Evolutionary conservation across 2,113 vertebrate species (phyloP), one percentile per base, ranked within the genome.

Genomic region (Crocuta crocuta): DNA sequence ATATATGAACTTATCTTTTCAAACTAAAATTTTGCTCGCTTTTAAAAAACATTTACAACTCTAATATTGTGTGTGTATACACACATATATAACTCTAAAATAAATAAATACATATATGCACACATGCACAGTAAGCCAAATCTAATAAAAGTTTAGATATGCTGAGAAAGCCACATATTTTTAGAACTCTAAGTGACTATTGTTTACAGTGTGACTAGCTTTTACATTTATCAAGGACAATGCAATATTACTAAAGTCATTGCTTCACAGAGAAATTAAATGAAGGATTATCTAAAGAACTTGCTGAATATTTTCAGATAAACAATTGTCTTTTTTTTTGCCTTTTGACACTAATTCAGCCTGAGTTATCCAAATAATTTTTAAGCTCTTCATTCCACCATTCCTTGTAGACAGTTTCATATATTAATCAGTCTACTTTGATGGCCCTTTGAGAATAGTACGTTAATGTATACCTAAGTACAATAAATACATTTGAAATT

Each of bases 391-490:
- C 23, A 48, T 78, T 35, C 33, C 83, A 21, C 35, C 21, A 19
- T 66, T 76, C 11, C 24, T 78, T 76, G 8, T 3, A 84, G 33
- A 85, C 0, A 85, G 12, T 21, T 35, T 97, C 53, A 11, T 74
- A 68, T 79, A 86, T 87, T 61, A 92, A 70, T 88, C 24, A 97
- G 43, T 87, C 84, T 78, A 58, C 74, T 87, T 74, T 94, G 95
- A 66, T 73, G 16, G 21, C 58, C 45, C 43, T 94, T 74, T 45
- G 24, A 83, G 89, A 87, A 87, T 87, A 61, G 16, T 71, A 61
- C 86, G 78, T 83, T 89, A 91, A 45, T 89, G 33, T 73, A 17
- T 61, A 71, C 68, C 83, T 92, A 94, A 87, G 71, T 39, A 23
- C 50, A 94, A 76, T 86, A 94, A 96, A 86, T 95, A 90, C 61